Evolutionary conservation across 2,113 vertebrate species (phyloP).

Genomic region (Ardeotis arabs): DNA sequence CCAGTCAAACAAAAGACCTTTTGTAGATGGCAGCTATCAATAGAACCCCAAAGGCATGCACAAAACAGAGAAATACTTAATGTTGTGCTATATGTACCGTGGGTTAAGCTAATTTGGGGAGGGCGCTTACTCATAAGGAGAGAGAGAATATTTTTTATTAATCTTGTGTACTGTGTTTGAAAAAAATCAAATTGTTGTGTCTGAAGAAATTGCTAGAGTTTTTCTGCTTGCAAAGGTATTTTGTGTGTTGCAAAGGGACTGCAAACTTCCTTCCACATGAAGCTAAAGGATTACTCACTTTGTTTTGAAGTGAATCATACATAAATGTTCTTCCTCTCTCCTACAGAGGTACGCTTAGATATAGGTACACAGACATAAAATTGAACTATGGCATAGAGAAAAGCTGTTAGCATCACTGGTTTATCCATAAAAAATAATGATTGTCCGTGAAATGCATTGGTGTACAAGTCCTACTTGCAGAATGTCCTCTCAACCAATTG

Average conservation of each 20-base stretch:
- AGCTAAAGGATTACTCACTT: neutral
- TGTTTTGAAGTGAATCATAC: neutral
- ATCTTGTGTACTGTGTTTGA: neutral
- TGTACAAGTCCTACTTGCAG: neutral
- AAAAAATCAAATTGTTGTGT: neutral
- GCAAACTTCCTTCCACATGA: neutral
- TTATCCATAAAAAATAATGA: constrained; percentile 7
- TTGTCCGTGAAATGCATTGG: neutral
- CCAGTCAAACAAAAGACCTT: neutral
- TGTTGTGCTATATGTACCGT: neutral
- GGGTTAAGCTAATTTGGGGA: neutral
- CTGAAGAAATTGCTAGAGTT: neutral
- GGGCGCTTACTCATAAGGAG: neutral
- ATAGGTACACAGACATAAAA: neutral
- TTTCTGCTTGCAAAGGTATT: neutral
- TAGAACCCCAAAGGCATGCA: neutral
- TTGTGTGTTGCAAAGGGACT: neutral
- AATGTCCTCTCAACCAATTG: neutral
- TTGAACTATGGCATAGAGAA: neutral
- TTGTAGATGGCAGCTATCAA: neutral
- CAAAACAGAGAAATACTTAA: neutral
- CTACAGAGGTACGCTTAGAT: neutral
- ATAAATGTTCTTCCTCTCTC: neutral
- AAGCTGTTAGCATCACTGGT: neutral
- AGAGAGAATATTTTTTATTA: neutral